Base-by-base conservation (phyloP, 2,888 invertebrate species). In the Euspilapteryx auroguttella region DNA sequence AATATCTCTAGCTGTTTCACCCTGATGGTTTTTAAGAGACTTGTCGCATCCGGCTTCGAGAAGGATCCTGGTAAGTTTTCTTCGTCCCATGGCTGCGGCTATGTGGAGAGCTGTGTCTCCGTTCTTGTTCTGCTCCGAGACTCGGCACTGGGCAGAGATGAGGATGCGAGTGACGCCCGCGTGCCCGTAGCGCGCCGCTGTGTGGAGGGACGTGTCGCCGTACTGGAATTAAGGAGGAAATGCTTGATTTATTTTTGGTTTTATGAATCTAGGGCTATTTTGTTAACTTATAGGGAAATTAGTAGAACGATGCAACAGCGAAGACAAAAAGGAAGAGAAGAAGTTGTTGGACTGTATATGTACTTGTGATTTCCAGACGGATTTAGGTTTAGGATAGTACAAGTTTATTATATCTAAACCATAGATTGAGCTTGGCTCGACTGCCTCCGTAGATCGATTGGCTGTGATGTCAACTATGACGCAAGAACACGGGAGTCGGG, bases 81-180 rank as follows among this genome's bases (percentile, higher is more conserved):
- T 71, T 12, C 94, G 79, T 4, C 94, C 94, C 90, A 96, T 92
- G 2, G 95, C 95, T 6, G 94, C 88, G 1, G 94, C 87, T 44
- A 97, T 94, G 59, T 97, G 96, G 9, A 97, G 73, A 0, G 94
- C 88, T 0, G 94, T 94, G 66, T 97, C 96, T 1, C 94, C 94
- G 66, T 97, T 97, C 79, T 95, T 92, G 59, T 97, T 97, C 47
- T 90, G 89, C 46, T 91, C 90, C 32, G 90, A 88, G 29, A 90
- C 86, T 41, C 86, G 81, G 55, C 91, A 89, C 41, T 87, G 81
- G 0, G 94, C 96, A 21, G 94, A 94, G 40, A 97, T 86, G 29
- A 97, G 82, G 44, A 97, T 95, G 30, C 96, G 80, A 0, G 94
- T 90, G 34, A 95, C 96, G 2, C 96, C 96, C 0, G 95, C 95